Conservation (phyloP, 2,888 invertebrate genomes). For the Pinctada fucata region DNA sequence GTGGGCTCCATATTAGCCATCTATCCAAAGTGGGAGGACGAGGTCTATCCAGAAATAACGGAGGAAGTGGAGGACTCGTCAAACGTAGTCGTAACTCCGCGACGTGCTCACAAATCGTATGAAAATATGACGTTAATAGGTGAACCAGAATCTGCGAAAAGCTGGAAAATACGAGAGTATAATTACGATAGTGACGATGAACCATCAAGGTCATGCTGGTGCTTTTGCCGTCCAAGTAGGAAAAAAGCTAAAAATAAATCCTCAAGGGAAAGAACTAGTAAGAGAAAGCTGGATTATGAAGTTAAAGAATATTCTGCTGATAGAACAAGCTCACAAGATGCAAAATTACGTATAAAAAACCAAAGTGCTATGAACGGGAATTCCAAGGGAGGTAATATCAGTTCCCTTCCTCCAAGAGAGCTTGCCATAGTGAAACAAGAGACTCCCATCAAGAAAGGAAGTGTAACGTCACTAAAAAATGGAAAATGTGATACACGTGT, state of each 20-base stretch:
- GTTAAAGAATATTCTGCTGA: not conserved
- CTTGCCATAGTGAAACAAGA: not conserved
- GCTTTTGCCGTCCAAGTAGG: conserved; percentile 56
- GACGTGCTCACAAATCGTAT: conserved; percentile 62
- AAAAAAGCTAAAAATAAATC: conserved; percentile 40
- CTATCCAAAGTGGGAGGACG: conserved; percentile 60
- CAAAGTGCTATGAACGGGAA: not conserved
- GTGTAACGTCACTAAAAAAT: conserved; percentile 1
- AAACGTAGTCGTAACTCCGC: conserved; percentile 54
- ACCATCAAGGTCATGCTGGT: conserved; percentile 53
- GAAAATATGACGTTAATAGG: conserved; percentile 66
- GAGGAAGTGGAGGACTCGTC: conserved; percentile 31
- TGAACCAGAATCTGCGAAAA: conserved; percentile 48
- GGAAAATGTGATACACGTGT: conserved; percentile 3
- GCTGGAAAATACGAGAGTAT: conserved; percentile 57
- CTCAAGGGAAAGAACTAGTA: not conserved
- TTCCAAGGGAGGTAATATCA: not conserved
- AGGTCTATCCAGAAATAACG: conserved; percentile 40
- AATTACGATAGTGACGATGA: conserved; percentile 52
- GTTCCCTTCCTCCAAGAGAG: not conserved
- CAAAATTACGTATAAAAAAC: not conserved
- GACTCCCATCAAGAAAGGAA: not conserved
- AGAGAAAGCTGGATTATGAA: conserved; percentile 21
- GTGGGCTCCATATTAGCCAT: conserved; percentile 66
- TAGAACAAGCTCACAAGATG: not conserved